Percentiles rank a stretch among this genome's conserved stretches.
These are phyloP conservation scores for Isotomurus palustris DNA, from an alignment of 2,888 invertebrate species.

Conservation along the genomic window DNA sequence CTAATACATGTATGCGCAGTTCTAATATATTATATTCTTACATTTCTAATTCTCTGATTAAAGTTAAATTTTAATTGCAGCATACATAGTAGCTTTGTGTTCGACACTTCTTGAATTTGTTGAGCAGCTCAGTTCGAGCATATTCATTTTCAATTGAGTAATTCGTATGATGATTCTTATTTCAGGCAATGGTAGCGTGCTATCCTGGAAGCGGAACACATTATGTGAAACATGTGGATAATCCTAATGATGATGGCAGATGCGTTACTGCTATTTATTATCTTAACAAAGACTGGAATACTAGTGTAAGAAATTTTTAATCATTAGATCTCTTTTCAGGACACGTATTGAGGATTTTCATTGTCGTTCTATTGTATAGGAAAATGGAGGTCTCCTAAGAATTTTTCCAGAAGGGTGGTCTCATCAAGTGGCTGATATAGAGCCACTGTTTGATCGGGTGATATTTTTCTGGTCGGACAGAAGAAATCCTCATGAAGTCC, in stretches of 20 bases:
- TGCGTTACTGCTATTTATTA: constrained; percentile 98
- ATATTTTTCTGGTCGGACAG: constrained; percentile 97
- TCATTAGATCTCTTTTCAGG: constrained; percentile 3
- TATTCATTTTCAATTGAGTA: constrained; percentile 1
- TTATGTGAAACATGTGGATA: constrained; percentile 96
- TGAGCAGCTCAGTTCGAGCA: background rate
- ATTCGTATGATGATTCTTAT: constrained; percentile 45
- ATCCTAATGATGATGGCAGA: constrained; percentile 92
- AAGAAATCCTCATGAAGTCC: constrained; percentile 94
- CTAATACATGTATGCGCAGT: no score
- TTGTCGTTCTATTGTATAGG: constrained; percentile 48
- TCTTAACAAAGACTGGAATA: constrained; percentile 90
- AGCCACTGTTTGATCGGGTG: constrained; percentile 86
- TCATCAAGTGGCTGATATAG: constrained; percentile 80
- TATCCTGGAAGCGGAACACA: constrained; percentile 92
- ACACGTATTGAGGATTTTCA: background rate
- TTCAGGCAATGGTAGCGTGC: constrained; percentile 96
- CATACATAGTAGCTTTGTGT: no score
- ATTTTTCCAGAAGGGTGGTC: constrained; percentile 85
- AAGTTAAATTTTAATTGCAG: no score
- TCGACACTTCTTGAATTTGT: no score
- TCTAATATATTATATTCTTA: no score
- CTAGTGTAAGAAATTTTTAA: constrained; percentile 52
- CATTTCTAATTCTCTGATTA: no score
- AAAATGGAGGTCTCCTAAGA: constrained; percentile 76